These are phyloP conservation scores for Acanthosepion lycidas DNA, from an alignment of 2,888 invertebrate genomes.

Conservation along the genomic window DNA sequence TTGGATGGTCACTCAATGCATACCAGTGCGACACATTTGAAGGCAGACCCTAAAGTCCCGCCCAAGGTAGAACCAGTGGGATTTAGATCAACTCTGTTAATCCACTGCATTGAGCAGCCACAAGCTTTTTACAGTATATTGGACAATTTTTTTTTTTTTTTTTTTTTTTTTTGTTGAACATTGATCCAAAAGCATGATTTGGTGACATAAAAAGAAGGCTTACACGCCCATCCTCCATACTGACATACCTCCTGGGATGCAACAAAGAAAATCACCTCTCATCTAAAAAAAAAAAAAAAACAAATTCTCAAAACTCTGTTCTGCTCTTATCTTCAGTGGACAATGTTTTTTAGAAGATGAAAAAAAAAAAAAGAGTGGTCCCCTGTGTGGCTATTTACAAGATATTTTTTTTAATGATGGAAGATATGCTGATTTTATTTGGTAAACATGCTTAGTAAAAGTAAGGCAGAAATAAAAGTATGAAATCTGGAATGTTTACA, in stretches of 20 bases:
- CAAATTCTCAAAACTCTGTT: not conserved
- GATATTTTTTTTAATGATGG: not conserved
- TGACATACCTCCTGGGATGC: constrained; percentile 23
- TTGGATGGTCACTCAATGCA: not conserved
- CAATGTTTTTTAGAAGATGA: not conserved
- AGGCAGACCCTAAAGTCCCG: not conserved
- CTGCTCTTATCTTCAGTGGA: not conserved
- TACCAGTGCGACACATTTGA: constrained; percentile 33
- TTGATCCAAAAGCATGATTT: not conserved
- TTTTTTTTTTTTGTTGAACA: not conserved
- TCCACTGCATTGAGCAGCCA: not conserved
- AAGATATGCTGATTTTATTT: not conserved
- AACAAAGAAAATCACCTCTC: constrained; percentile 17
- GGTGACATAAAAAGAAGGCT: not conserved
- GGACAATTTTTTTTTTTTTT: not conserved
- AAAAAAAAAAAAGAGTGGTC: not conserved
- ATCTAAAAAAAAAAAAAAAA: not conserved
- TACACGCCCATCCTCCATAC: not conserved
- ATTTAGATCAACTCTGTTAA: constrained; percentile 33
- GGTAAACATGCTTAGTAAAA: not conserved
- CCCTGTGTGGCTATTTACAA: constrained; percentile 1
- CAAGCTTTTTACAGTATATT: not conserved
- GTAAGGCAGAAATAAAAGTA: not conserved
- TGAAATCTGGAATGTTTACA: constrained; percentile 4
- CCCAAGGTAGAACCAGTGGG: not conserved